Conservation (phyloP, 2,888 invertebrate species). For the Fragum fragum region DNA sequence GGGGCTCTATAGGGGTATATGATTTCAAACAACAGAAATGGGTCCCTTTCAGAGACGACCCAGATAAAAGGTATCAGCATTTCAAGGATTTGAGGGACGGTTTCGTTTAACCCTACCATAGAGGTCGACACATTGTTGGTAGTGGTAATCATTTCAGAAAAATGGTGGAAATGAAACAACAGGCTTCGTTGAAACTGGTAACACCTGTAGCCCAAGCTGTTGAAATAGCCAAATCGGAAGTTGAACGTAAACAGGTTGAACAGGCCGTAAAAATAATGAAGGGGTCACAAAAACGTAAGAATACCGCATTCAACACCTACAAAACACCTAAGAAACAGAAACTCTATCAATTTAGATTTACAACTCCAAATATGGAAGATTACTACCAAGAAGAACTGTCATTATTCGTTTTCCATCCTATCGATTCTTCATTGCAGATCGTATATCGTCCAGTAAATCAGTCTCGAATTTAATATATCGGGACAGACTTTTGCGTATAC, state of each 20-base stretch:
- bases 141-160: slow-evolving; percentile 20
- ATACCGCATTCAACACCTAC: neutral
- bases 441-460: slow-evolving; percentile 47
- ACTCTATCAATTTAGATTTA: neutral
- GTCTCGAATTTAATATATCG: slow-evolving; percentile 46
- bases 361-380: slow-evolving; percentile 21
- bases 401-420: slow-evolving; percentile 33
- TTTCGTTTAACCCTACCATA: slow-evolving; percentile 15
- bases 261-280: slow-evolving; percentile 5
- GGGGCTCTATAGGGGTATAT: slow-evolving; percentile 45
- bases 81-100: slow-evolving; percentile 30
- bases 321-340: neutral
- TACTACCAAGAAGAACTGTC: slow-evolving; percentile 38
- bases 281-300: slow-evolving; percentile 20
- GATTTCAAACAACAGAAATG: slow-evolving; percentile 40
- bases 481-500: slow-evolving; percentile 47
- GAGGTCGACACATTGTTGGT: slow-evolving; percentile 37
- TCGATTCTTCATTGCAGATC: slow-evolving; percentile 46
- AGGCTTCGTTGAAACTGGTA: slow-evolving; percentile 25
- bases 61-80: slow-evolving; percentile 32
- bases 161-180: slow-evolving; percentile 7
- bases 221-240: slow-evolving; percentile 50
- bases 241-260: slow-evolving; percentile 32
- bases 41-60: slow-evolving; percentile 35
- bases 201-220: slow-evolving; percentile 44